phyloP scores from a whole-genome alignment of 2,888 invertebrate genomes.

The Hirtodrosophila duncani region DNA sequence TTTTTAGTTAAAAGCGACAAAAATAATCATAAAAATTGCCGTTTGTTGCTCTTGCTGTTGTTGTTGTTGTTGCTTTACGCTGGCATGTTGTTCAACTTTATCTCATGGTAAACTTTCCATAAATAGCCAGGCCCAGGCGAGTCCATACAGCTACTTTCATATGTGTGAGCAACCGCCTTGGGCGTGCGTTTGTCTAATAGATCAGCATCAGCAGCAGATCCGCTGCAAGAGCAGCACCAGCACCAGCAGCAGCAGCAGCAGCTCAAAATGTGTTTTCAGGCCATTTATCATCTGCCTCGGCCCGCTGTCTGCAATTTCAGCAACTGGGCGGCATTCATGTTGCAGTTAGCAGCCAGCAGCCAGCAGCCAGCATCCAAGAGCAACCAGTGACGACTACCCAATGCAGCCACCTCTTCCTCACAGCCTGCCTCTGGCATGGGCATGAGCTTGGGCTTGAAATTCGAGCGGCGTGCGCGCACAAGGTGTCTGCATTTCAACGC shows the following conservation, averaged over 20 bases:
- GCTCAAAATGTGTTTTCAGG: conserved; percentile 65
- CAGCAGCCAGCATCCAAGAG: conserved; percentile 1
- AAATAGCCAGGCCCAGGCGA: conserved; percentile 45
- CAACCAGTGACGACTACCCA: conserved; percentile 2
- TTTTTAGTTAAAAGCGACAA: conserved; percentile 58
- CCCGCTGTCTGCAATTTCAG: conserved; percentile 65
- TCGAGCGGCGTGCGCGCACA: conserved; percentile 64
- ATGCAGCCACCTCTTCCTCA: conserved; percentile 12
- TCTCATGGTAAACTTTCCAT: conserved; percentile 61
- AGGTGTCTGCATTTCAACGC: conserved; percentile 68
- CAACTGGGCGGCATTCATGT: conserved; percentile 53
- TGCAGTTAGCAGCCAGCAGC: conserved; percentile 38
- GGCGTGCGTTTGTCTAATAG: conserved; percentile 68
- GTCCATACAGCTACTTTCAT: conserved; percentile 22
- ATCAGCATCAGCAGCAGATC: conserved; percentile 49
- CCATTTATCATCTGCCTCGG: conserved; percentile 61
- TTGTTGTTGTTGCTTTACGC: conserved; percentile 21
- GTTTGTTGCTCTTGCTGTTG: too few relatives aligned
- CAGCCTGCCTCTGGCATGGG: conserved; percentile 19
- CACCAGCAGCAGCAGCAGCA: conserved; percentile 40
- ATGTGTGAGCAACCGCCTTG: conserved; percentile 46
- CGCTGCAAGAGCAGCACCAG: conserved; percentile 11
- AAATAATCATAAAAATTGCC: conserved; percentile 63
- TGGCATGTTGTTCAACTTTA: conserved; percentile 48
- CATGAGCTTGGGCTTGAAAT: conserved; percentile 62